Percentiles rank a stretch among this genome's conserved stretches.
These are phyloP conservation scores for Baronia brevicornis DNA, from an alignment of 2,888 invertebrate species.

Conservation along the genomic window DNA sequence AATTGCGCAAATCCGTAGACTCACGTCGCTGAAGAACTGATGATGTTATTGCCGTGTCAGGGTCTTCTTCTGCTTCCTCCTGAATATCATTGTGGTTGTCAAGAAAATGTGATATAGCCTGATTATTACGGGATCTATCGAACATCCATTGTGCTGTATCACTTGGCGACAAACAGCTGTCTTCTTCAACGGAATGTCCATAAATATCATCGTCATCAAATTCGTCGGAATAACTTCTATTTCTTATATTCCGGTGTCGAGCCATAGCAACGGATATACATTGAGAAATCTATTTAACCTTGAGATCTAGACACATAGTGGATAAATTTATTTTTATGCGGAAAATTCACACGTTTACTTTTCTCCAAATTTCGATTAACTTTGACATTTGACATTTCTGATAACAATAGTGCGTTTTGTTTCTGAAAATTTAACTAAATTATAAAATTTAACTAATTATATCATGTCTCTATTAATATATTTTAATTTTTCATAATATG, in stretches of 20 bases:
- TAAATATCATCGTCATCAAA: slow-evolving; percentile 95
- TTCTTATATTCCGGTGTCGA: slow-evolving; percentile 89
- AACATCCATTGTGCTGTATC: slow-evolving; percentile 90
- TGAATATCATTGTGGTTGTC: slow-evolving; percentile 84
- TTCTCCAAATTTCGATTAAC: slow-evolving; percentile 20
- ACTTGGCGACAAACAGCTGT: slow-evolving; percentile 92
- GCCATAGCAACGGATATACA: slow-evolving; percentile 80
- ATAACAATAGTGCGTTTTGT: slow-evolving; percentile 2
- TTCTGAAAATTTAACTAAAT: no score
- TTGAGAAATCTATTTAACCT: not conserved
- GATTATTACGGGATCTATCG: slow-evolving; percentile 84
- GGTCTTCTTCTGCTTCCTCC: slow-evolving; percentile 76
- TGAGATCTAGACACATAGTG: slow-evolving; percentile 8
- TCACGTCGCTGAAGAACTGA: slow-evolving; percentile 46
- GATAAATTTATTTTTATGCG: slow-evolving; percentile 11
- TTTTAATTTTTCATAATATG: no score
- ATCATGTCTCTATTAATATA: no score
- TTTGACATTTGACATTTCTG: slow-evolving; percentile 18
- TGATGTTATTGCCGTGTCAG: slow-evolving; percentile 26
- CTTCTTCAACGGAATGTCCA: slow-evolving; percentile 96
- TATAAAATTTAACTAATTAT: no score
- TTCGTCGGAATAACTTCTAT: slow-evolving; percentile 91
- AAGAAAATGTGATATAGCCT: slow-evolving; percentile 84
- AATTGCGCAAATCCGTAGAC: slow-evolving; percentile 64
- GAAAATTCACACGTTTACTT: slow-evolving; percentile 30